These are phyloP conservation scores for Cryptocephalus primarius DNA, from an alignment of 2,888 invertebrate genomes.

Conservation along the genomic window DNA sequence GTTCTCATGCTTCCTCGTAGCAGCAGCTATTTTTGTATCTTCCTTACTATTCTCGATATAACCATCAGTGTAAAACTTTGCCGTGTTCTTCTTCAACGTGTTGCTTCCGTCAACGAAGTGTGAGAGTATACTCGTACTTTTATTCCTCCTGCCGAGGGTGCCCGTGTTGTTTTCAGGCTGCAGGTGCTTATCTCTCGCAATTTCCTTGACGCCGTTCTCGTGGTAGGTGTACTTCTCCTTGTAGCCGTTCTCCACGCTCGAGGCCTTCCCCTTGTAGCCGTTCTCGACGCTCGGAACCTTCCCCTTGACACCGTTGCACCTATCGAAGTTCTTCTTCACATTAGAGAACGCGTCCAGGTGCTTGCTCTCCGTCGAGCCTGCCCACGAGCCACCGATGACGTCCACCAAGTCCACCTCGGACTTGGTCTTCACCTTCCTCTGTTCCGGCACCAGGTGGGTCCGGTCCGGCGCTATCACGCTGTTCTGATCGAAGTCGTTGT, in stretches of 20 bases:
- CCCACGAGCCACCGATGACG: conserved; percentile 29
- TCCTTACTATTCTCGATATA: conserved; percentile 9
- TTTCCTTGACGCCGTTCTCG: too few relatives aligned
- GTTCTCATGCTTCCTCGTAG: conserved; percentile 12
- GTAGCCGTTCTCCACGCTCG: too few relatives aligned
- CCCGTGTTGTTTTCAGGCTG: conserved; percentile 6
- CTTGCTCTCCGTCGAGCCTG: conserved; percentile 21
- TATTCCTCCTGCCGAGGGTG: conserved; percentile 35
- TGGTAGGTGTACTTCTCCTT: too few relatives aligned
- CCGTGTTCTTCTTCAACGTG: conserved; percentile 14
- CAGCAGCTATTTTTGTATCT: conserved; percentile 6
- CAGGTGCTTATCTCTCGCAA: too few relatives aligned
- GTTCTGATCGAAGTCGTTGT: conserved; percentile 37
- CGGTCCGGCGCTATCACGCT: conserved; percentile 33
- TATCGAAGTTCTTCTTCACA: conserved; percentile 22
- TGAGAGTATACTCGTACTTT: conserved; percentile 48
- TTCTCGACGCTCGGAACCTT: conserved; percentile 16
- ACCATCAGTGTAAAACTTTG: conserved; percentile 18
- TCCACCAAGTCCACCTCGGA: conserved; percentile 34
- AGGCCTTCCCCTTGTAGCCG: conserved; percentile 17
- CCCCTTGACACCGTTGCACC: conserved; percentile 20
- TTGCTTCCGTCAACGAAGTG: conserved; percentile 36
- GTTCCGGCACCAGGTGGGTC: conserved; percentile 24
- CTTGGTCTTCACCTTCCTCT: conserved; percentile 17
- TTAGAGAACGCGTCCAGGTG: conserved; percentile 22